phyloP scores from a whole-genome alignment of 1,140 invertebrate genomes.

The Chionoecetes opilio region DNA sequence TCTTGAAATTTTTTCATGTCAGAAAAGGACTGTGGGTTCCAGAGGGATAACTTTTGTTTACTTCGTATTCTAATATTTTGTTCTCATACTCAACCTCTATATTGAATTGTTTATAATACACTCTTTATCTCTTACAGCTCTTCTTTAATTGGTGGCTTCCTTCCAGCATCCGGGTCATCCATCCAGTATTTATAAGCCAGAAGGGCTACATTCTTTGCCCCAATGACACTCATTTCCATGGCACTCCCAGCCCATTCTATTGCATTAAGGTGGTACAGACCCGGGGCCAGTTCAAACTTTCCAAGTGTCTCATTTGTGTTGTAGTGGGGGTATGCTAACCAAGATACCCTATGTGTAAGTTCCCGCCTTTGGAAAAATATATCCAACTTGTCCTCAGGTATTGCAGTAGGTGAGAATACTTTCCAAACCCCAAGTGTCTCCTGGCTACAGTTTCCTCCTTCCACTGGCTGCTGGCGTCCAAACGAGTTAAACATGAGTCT shows the following conservation, averaged over 20 bases:
- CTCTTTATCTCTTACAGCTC: slow-evolving; percentile 49
- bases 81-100: too few species aligned
- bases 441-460: not conserved
- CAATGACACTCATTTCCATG: slow-evolving; percentile 90
- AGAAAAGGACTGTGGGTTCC: too few species aligned
- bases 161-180: slow-evolving; percentile 68
- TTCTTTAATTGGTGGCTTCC: slow-evolving; percentile 24
- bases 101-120: too few species aligned
- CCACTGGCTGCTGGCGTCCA: slow-evolving; percentile 50
- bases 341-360: slow-evolving; percentile 18
- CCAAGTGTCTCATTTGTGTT: slow-evolving; percentile 37
- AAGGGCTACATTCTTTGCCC: slow-evolving; percentile 88
- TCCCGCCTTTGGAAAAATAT: slow-evolving; percentile 56
- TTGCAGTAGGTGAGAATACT: slow-evolving; percentile 47
- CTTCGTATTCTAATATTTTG: too few species aligned
- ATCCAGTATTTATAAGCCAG: slow-evolving; percentile 84
- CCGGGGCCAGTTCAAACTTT: slow-evolving; percentile 86
- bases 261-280: slow-evolving; percentile 88
- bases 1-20: too few species aligned
- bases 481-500: slow-evolving; percentile 61
- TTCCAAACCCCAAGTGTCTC: slow-evolving; percentile 64
- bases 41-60: too few species aligned
- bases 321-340: slow-evolving; percentile 72
- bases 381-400: slow-evolving; percentile 50
- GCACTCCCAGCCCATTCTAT: slow-evolving; percentile 89